phyloP scores from a whole-genome alignment of 2,888 invertebrate genomes.

The Eutolmus rufibarbis region DNA sequence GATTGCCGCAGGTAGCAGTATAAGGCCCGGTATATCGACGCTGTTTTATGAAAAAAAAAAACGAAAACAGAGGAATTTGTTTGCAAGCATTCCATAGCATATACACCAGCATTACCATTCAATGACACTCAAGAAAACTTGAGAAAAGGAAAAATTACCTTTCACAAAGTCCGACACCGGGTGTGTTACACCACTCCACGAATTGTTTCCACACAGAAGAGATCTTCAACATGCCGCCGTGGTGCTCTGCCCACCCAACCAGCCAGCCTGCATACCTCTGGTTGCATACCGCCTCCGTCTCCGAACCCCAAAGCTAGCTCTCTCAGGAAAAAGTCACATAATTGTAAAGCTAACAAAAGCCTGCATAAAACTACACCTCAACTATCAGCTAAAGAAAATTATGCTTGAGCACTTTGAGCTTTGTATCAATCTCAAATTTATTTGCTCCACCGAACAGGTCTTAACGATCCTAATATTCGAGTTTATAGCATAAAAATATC shows the following conservation, averaged over 20 bases:
- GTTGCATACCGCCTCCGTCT: neutral
- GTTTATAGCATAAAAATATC: neutral
- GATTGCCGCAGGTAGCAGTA: neutral
- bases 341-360: neutral
- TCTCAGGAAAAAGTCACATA: neutral
- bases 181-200: neutral
- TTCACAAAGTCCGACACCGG: neutral
- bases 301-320: neutral
- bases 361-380: neutral
- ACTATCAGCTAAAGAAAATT: neutral
- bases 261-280: neutral
- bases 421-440: neutral
- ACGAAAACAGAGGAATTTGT: neutral
- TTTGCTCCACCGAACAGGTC: too few species aligned
- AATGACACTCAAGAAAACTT: neutral
- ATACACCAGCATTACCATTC: neutral
- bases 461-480: neutral
- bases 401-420: neutral
- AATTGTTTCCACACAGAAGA: neutral
- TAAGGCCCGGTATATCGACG: neutral
- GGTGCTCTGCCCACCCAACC: neutral
- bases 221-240: neutral
- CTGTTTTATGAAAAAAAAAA: neutral
- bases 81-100: neutral
- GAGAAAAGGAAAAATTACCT: slow-evolving; percentile 11